phyloP scores from a whole-genome alignment of 1,140 invertebrate genomes.

The Leguminivora glycinivorella region DNA sequence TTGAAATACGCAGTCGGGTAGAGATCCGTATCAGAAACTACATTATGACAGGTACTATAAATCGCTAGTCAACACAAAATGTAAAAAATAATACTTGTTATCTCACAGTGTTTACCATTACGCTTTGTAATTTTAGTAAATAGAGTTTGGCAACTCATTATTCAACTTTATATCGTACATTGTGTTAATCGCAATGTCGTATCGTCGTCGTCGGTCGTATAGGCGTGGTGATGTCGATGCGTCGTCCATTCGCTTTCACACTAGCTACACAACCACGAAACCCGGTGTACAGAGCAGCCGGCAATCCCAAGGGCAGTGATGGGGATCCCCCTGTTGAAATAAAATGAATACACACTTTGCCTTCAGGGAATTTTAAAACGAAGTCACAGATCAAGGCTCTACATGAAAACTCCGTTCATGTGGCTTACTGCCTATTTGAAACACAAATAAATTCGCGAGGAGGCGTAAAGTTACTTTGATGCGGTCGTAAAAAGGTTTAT shows the following conservation, averaged over 20 bases:
- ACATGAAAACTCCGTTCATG: conserved; percentile 5
- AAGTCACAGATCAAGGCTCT: conserved; percentile 15
- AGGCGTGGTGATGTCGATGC: conserved; percentile 66
- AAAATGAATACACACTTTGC: conserved; percentile 14
- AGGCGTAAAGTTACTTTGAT: conserved; percentile 21
- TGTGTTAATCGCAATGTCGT: conserved; percentile 59
- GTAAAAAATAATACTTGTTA: conserved; percentile 61
- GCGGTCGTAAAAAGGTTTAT: conserved; percentile 20
- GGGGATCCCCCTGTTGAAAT: conserved; percentile 71
- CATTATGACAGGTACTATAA: conserved; percentile 49
- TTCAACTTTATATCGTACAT: not conserved
- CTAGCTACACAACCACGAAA: conserved; percentile 72
- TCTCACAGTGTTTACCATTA: conserved; percentile 41
- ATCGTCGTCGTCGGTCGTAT: conserved; percentile 64
- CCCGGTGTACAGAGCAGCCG: conserved; percentile 67
- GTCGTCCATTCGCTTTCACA: conserved; percentile 70
- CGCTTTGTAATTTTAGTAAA: conserved; percentile 31
- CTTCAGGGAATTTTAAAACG: not conserved
- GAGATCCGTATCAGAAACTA: conserved; percentile 58
- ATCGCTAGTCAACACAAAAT: conserved; percentile 44
- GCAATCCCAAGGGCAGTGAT: conserved; percentile 71
- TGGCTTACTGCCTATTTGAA: conserved; percentile 20
- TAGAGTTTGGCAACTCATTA: conserved; percentile 9
- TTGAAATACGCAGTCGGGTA: conserved; percentile 35
- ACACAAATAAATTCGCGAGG: conserved; percentile 14